Evolutionary conservation across 2,113 vertebrate species (phyloP).

Genomic region (Aptenodytes forsteri): DNA sequence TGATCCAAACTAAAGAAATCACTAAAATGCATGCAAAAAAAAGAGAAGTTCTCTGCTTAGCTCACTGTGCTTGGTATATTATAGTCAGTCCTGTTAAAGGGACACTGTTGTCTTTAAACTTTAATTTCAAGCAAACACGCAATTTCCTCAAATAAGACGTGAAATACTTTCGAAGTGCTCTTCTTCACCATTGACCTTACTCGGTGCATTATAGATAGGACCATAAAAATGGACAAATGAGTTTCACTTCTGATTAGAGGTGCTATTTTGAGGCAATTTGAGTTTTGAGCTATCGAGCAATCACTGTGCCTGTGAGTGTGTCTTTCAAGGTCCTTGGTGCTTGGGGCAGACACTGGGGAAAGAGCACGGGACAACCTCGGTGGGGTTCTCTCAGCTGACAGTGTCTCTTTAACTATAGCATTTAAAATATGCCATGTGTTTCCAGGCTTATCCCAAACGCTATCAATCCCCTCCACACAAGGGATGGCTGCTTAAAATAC

Average conservation of each 20-base stretch:
- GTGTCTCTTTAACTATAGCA: not conserved
- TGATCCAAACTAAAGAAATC: not conserved
- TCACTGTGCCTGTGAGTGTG: accelerated
- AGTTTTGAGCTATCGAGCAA: not conserved
- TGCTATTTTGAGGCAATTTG: not conserved
- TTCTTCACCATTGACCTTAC: not conserved
- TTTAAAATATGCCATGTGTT: constrained; percentile 10
- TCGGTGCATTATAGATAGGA: not conserved
- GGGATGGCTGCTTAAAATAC: constrained; percentile 41
- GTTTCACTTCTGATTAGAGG: not conserved
- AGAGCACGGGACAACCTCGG: not conserved
- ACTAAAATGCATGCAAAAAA: not conserved
- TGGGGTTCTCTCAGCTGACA: not conserved
- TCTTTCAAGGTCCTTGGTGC: not conserved
- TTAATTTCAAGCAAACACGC: not conserved
- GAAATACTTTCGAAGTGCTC: not conserved
- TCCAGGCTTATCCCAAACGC: not conserved
- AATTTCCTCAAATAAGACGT: not conserved
- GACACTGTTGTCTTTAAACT: not conserved
- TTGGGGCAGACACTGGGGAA: not conserved
- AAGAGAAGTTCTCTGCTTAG: not conserved
- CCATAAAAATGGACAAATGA: not conserved
- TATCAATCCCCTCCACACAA: not conserved
- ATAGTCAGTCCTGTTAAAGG: not conserved
- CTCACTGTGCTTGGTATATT: not conserved